Conservation (phyloP, 2,888 invertebrate genomes). For the Scaptomyza tumidula region DNA sequence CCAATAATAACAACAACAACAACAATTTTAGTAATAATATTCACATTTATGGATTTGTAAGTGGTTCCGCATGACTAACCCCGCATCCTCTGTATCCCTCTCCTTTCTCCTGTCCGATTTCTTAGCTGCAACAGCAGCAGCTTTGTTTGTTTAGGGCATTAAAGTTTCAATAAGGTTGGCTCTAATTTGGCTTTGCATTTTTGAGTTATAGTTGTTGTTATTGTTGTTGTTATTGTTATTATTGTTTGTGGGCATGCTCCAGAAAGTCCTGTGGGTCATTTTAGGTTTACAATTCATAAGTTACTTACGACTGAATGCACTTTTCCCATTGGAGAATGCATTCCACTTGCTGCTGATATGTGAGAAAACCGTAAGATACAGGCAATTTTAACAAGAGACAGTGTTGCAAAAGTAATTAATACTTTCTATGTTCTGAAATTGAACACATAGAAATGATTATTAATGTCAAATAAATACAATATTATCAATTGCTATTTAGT, state of each 20-base stretch:
- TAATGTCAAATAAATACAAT: too few species aligned
- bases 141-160: constrained; percentile 61
- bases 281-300: constrained; percentile 83
- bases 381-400: not conserved
- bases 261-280: constrained; percentile 81
- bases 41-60: constrained; percentile 81
- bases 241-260: constrained; percentile 22
- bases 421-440: too few species aligned
- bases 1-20: constrained; percentile 38
- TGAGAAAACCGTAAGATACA: not conserved
- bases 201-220: constrained; percentile 41
- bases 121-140: constrained; percentile 20
- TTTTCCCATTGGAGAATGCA: constrained; percentile 44
- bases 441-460: too few species aligned
- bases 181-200: constrained; percentile 68
- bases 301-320: constrained; percentile 82
- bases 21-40: constrained; percentile 77
- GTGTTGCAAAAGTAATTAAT: not conserved
- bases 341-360: not conserved
- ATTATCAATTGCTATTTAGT: not conserved
- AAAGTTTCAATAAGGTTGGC: constrained; percentile 74
- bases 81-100: constrained; percentile 47
- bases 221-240: constrained; percentile 2
- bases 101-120: constrained; percentile 1
- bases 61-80: constrained; percentile 79